Base-by-base conservation (phyloP, 2,888 invertebrate genomes). In the Ornithoptera alexandrae region DNA sequence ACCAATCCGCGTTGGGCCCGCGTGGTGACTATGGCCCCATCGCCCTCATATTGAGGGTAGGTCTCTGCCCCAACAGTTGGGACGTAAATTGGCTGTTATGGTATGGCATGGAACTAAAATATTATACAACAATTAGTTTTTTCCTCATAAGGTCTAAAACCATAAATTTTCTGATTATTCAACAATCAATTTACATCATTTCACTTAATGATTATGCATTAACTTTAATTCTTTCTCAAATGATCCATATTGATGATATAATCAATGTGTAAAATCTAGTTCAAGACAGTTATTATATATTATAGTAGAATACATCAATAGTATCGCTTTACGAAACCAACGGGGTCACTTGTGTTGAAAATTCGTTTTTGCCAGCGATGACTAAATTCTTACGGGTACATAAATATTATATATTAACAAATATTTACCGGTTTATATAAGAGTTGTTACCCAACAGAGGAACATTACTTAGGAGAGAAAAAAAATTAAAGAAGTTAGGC, bases 371-470 rank as follows among this genome's bases (percentile, higher is more conserved):
- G 22, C 65, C 39, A 57, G n/a, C 22, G 58, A 57, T 58, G 65
- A 65, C 58, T 39, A 39, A 65, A 65, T 65, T n/a, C 5, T 42
- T 20, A 15, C 42, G 20, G 57, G 57, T 61, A 65, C 39, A 15
- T 15, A 57, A 36, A 20, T 57, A 57, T 36, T 65, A 65, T 20
- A 50, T 30, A 63, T 39, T 65, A 18, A 58, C 57, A 57, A 58
- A 65, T 65, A 20, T 65, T 30, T 58, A 53, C 18, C 2, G 42
- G 22, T 20, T 62, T 24, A 63, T 63, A 63, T 63, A 63, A 63
- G 53, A 50, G 12, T 7, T n/a, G 24, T 63, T 63, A 30, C 30
- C 50, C 36, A 63, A 63, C n/a, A 53, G 17, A 63, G 24, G n/a
- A 10, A 12, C 46, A 46, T 46, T 46, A 46, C 2, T 46, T 2